Conservation (phyloP, 2,888 invertebrate genomes). For the Eledone cirrhosa region DNA sequence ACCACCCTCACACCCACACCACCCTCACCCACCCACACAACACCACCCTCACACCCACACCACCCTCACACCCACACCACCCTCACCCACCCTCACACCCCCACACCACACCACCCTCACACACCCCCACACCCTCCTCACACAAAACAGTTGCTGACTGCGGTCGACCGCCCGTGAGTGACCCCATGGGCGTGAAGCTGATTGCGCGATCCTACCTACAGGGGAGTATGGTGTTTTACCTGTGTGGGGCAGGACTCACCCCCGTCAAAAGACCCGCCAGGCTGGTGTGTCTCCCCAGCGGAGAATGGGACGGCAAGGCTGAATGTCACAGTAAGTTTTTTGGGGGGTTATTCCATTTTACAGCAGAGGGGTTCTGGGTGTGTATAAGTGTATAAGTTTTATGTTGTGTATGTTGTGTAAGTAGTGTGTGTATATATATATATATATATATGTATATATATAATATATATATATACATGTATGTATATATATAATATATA, state of each 20-base stretch:
- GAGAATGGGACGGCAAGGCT: conserved; percentile 70
- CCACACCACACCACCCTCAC: no score
- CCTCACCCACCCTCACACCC: no score
- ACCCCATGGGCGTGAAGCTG: conserved; percentile 49
- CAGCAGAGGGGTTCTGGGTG: background rate
- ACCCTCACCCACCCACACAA: no score
- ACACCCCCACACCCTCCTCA: no score
- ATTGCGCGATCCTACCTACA: conserved; percentile 53
- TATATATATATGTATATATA: background rate
- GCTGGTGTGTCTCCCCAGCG: conserved; percentile 71
- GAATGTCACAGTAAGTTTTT: conserved; percentile 63
- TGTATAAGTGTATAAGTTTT: no score
- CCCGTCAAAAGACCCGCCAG: conserved; percentile 49
- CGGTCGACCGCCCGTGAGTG: conserved; percentile 35
- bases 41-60: no score
- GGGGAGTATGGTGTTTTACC: conserved; percentile 52
- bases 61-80: no score
- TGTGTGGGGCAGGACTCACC: conserved; percentile 56
- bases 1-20: no score
- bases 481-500: background rate
- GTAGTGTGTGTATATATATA: no score
- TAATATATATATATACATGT: background rate
- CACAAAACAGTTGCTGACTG: background rate
- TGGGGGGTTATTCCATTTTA: no score
- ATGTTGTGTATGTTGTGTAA: no score